Base-by-base conservation (phyloP, 2,797 vertebrate species). In the Oryzias sinensis region DNA sequence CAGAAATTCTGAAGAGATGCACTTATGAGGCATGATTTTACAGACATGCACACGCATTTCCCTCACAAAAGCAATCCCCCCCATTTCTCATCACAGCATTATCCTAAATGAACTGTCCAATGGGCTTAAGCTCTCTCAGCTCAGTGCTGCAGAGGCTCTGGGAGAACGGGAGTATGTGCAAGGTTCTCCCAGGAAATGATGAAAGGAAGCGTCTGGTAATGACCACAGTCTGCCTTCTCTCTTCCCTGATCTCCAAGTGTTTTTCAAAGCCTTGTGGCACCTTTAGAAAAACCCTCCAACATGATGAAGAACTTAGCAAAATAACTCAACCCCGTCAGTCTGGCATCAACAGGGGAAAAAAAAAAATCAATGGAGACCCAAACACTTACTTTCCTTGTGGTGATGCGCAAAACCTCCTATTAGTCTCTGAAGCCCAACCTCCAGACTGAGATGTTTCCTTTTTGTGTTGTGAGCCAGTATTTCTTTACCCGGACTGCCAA, bases 31-130 rank as follows among this genome's bases (percentile, higher is more conserved):
- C 60, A 59, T 82, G 83, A 87, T 86, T 84, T 82, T 66, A 37
- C 62, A 17, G 59, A 47, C 62, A 40, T 71, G 17, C 60, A 54
- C 62, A 40, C 72, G 17, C 60, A 54, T 41, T 56, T 49, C 72
- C 22, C 56, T 17, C 53, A 37, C 53, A 42, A 72, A 59, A 45
- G 45, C 37, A 14, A 65, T 56, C 44, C 20, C 59, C 56, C 65
- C 52, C 72, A 61, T 80, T 78, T 83, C 78, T 79, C 82, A 81
- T 87, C 77, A 84, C 72, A 87, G 70, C 72, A 82, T 89, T 86
- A 84, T 83, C 79, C 83, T 82, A 89, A 89, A 89, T 87, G 74
- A 87, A 89, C 83, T 88, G 87, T 87, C 87, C 82, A 74, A 77
- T 74, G 76, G 79, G 76, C 62, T 83, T 81, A 84, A 79, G 53